Evolutionary conservation across 2,797 vertebrate species (phyloP), one percentile per base, ranked within the genome.

Genomic region (Liasis olivaceus): DNA sequence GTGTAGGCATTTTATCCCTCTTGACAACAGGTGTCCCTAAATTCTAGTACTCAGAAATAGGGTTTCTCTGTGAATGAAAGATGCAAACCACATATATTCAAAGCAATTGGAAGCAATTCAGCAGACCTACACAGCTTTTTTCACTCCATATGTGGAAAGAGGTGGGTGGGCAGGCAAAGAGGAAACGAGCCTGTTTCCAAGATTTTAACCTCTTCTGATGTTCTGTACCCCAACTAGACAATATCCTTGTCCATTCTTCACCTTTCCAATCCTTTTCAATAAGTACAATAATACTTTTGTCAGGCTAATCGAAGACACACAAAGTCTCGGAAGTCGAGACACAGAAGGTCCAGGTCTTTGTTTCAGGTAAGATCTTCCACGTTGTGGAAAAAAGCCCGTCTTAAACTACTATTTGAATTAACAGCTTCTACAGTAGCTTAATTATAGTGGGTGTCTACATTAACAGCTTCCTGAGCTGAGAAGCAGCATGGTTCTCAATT

Each of bases 311-410:
- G 90, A 90, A 92, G 89, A 94, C 6, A 42, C 0, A 8, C 90
- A 93, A 54, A 90, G 89, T 88, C 91, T 87, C 89, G 36, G 60
- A 58, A 63, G 87, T 36, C 59, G 89, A 94, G 28, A 90, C 84
- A 84, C 59, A 93, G 95, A 85, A 8, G 22, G 28, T 4, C 11
- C 62, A 92, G 95, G 90, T 94, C 93, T 93, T 93, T 95, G 86
- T 26, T 59, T 63, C 84, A 95, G 93, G 91, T 96, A 94, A 95
- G 90, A 88, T 87, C 31, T 89, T 89, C 7, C 59, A 59, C 85
- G 59, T 85, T 5, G 14, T 51, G 56, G 72, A 93, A 72, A 69
- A 72, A 28, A 81, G 31, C 42, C 66, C 81, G 17, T 12, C 11
- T 22, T 81, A 91, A 85, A 47, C 36, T 31, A 64, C 60, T 59